Percentiles rank a stretch among this genome's conserved stretches.
phyloP scores from a whole-genome alignment of 1,140 invertebrate genomes.

The Episyrphus balteatus region DNA sequence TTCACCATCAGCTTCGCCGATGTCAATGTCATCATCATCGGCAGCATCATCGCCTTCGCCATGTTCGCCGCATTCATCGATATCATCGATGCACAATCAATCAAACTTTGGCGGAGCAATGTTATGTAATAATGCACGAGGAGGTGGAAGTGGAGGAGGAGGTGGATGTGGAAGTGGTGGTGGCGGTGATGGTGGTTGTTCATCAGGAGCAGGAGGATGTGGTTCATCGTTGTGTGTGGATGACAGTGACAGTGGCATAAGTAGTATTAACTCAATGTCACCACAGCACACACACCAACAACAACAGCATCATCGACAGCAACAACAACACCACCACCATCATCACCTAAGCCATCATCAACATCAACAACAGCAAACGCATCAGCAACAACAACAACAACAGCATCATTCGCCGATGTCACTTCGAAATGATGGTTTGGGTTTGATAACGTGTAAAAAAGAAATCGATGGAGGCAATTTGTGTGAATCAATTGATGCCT shows the following conservation, averaged over 20 bases:
- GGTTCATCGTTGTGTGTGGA: conserved; percentile 1
- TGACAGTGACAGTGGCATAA: conserved; percentile 9
- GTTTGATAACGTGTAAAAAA: conserved; percentile 29
- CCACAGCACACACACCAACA: conserved; percentile 8
- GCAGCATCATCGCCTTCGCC: conserved; percentile 31
- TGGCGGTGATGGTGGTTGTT: conserved; percentile 1
- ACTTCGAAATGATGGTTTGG: conserved; percentile 11
- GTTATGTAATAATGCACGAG: background rate
- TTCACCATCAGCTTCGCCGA: conserved; percentile 13
- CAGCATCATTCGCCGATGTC: conserved; percentile 13
- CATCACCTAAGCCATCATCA: conserved; percentile 10
- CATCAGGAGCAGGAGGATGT: conserved; percentile 9
- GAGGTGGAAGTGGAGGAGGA: background rate
- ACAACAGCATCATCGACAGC: conserved; percentile 10
- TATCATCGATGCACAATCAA: conserved; percentile 6
- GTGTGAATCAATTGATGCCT: conserved; percentile 31
- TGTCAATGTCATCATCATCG: conserved; percentile 8
- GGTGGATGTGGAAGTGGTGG: background rate
- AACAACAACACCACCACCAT: conserved; percentile 10
- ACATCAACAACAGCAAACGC: conserved; percentile 19
- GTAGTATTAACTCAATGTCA: conserved; percentile 6
- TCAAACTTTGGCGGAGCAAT: background rate
- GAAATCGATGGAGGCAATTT: conserved; percentile 21
- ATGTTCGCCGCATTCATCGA: conserved; percentile 22
- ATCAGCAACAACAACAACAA: conserved; percentile 17